Evolutionary conservation across 1,140 invertebrate species (phyloP).

Genomic region (Panagrolaimus sp.): DNA sequence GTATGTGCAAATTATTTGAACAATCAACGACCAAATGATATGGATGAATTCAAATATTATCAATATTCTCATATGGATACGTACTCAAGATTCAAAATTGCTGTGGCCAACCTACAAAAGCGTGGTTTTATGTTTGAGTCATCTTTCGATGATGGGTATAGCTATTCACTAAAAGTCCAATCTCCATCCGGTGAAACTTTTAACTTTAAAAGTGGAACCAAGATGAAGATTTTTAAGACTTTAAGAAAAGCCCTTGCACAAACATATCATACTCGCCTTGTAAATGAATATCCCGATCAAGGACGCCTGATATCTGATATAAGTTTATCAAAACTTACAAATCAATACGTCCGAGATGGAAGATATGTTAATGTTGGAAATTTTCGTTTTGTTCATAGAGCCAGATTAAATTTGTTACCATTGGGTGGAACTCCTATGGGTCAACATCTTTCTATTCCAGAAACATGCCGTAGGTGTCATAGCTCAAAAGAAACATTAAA

Average conservation of each 20-base stretch:
- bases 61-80: not conserved
- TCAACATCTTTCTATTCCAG: not conserved
- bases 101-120: not conserved
- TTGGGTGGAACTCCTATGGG: conserved; percentile 1
- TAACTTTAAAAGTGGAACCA: too few relatives aligned
- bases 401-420: not conserved
- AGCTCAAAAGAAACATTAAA: too few relatives aligned
- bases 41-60: not conserved
- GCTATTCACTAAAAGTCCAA: not conserved
- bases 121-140: not conserved
- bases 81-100: not conserved
- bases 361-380: not conserved
- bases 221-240: too few relatives aligned
- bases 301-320: not conserved
- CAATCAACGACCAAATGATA: not conserved
- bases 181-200: too few relatives aligned
- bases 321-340: not conserved
- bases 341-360: not conserved
- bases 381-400: not conserved
- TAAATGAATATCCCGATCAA: not conserved
- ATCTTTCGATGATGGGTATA: not conserved
- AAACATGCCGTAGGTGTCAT: not conserved
- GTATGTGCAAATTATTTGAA: not conserved
- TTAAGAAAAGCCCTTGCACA: too few relatives aligned
- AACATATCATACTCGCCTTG: not conserved